Percentiles rank a stretch among this genome's conserved stretches.
Evolutionary conservation across 2,113 vertebrate species (phyloP).

Genomic region (Picathartes gymnocephalus): DNA sequence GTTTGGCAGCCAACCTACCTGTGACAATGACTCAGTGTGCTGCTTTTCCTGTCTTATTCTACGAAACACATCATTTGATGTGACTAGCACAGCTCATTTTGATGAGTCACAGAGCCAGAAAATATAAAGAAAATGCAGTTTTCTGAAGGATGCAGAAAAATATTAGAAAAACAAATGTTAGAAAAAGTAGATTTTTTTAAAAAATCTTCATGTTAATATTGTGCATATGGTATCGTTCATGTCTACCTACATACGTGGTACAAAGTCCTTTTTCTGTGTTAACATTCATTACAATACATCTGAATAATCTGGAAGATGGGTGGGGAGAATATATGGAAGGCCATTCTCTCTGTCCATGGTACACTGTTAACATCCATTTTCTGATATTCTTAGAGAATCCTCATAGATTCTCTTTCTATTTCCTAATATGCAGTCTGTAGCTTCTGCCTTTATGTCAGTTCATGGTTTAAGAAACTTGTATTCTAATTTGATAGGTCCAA

Average conservation of each 20-base stretch:
- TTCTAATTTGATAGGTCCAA: background rate
- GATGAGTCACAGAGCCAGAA: conserved; percentile 39
- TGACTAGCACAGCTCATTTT: conserved; percentile 42
- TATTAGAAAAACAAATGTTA: background rate
- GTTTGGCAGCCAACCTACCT: background rate
- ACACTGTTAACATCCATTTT: background rate
- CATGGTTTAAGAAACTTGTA: background rate
- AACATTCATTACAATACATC: background rate
- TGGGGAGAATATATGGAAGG: background rate
- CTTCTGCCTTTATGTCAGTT: background rate
- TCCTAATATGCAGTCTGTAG: background rate
- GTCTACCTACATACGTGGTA: background rate
- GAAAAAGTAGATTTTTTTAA: background rate
- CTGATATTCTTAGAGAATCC: background rate
- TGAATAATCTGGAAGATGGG: background rate
- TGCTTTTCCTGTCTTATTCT: conserved; percentile 20
- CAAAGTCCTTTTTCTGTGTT: background rate
- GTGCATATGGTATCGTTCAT: background rate
- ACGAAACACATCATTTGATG: background rate
- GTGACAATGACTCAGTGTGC: conserved; percentile 9
- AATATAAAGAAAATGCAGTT: background rate
- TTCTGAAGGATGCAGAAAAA: background rate
- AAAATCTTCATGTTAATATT: background rate
- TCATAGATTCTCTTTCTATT: background rate
- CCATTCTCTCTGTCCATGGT: background rate